Evolutionary conservation across 2,888 invertebrate species (phyloP).

Genomic region (Macrophya annulata): DNA sequence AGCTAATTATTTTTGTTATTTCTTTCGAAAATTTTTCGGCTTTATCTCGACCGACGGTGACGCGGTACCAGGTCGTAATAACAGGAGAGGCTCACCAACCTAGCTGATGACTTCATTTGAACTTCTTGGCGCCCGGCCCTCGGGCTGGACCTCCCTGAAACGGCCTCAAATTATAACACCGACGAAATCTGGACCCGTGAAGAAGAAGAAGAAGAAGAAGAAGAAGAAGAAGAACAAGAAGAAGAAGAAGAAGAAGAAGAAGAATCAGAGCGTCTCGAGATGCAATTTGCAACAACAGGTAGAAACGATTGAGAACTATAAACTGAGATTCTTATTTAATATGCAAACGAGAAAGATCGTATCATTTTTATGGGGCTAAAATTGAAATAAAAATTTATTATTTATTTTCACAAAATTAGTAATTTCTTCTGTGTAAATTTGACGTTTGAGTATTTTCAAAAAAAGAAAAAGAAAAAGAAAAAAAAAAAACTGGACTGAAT

Average conservation of each 20-base stretch:
- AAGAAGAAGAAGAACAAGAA: background rate
- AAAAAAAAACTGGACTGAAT: background rate
- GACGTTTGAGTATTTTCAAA: background rate
- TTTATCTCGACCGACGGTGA: slow-evolving; percentile 67
- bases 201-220: slow-evolving; percentile 20
- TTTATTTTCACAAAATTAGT: too few species aligned
- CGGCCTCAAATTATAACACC: slow-evolving; percentile 79
- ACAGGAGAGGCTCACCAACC: slow-evolving; percentile 75
- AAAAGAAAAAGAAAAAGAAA: background rate
- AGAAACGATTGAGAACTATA: slow-evolving; percentile 11
- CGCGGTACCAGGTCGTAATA: slow-evolving; percentile 79
- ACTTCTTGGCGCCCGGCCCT: slow-evolving; percentile 68
- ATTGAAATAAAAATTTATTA: too few species aligned
- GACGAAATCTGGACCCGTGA: slow-evolving; percentile 64
- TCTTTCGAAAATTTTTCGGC: background rate
- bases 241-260: background rate
- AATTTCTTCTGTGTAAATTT: background rate
- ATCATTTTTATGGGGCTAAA: too few species aligned
- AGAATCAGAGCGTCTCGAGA: background rate
- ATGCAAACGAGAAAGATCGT: background rate
- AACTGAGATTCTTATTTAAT: background rate
- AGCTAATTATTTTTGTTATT: background rate
- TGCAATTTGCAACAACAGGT: slow-evolving; percentile 30
- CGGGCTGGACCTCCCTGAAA: slow-evolving; percentile 78
- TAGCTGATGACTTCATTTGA: slow-evolving; percentile 80